A percentile compares a stretch with the other conserved stretches of the same genome.
These are phyloP conservation scores for Lethocerus indicus DNA, from an alignment of 1,140 invertebrate species.

Conservation along the genomic window DNA sequence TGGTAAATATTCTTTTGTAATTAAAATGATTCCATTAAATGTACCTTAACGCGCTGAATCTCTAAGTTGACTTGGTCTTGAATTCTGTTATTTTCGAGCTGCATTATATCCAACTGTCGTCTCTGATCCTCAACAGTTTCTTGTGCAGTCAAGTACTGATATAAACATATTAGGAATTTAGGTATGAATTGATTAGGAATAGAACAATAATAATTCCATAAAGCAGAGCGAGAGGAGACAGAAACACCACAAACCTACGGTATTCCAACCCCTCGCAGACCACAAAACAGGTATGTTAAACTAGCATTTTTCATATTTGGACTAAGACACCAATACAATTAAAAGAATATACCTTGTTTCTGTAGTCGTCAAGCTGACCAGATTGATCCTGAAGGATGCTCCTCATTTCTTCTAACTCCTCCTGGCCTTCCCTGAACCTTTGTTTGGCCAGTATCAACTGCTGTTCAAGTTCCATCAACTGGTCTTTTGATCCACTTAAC, in stretches of 20 bases:
- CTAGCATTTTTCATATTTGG: no score
- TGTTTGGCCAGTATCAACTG: constrained; percentile 38
- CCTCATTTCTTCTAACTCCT: constrained; percentile 47
- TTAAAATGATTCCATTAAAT: no score
- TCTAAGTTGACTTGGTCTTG: constrained; percentile 58
- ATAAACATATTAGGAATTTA: constrained; percentile 5
- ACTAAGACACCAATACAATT: no score
- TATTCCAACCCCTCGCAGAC: no score
- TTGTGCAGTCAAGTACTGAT: constrained; percentile 44
- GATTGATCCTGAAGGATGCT: constrained; percentile 49
- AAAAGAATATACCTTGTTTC: constrained; percentile 46
- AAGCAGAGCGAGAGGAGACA: no score
- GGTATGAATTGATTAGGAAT: no score
- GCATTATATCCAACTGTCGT: constrained; percentile 50
- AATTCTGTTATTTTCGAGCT: constrained; percentile 54
- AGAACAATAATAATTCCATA: no score
- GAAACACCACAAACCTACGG: no score
- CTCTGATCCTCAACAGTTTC: constrained; percentile 55
- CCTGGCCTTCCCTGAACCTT: constrained; percentile 41
- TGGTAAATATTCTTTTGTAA: no score
- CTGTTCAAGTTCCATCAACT: constrained; percentile 43
- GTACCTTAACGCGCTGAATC: constrained; percentile 51
- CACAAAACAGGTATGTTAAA: no score
- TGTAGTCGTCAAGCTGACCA: constrained; percentile 49
- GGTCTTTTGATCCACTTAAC: constrained; percentile 34